Conservation (phyloP, 1,140 invertebrate genomes). For the Magallana angulata region DNA sequence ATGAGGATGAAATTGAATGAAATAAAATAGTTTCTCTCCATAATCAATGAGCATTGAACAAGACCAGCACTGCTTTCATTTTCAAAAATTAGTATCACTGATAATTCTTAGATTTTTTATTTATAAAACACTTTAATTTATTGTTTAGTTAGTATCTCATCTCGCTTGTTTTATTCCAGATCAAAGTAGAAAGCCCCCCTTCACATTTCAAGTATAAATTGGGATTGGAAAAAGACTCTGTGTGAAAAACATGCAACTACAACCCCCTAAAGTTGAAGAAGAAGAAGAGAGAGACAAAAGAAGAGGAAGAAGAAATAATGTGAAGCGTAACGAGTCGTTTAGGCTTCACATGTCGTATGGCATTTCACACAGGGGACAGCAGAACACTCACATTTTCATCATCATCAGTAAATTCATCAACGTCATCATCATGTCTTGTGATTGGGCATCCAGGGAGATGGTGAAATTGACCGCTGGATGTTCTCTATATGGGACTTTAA, state of each 20-base stretch:
- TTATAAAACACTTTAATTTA: too few relatives aligned
- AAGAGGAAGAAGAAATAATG: not conserved
- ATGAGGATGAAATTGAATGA: too few relatives aligned
- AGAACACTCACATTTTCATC: not conserved
- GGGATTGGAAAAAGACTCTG: not conserved
- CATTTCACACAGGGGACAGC: conserved; percentile 13
- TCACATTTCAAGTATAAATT: conserved; percentile 19
- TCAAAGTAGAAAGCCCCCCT: conserved; percentile 31
- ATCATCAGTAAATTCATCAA: not conserved
- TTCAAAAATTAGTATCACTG: too few relatives aligned
- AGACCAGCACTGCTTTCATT: too few relatives aligned
- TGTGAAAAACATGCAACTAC: not conserved
- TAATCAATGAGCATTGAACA: too few relatives aligned
- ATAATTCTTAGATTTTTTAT: too few relatives aligned
- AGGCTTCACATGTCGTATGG: conserved; percentile 18
- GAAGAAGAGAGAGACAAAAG: not conserved
- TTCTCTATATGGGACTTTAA: not conserved
- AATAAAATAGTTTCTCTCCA: too few relatives aligned
- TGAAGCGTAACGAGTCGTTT: conserved; percentile 2
- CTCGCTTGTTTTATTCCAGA: not conserved
- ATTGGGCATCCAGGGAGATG: conserved; percentile 11
- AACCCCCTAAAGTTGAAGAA: not conserved
- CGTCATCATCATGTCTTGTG: conserved; percentile 3
- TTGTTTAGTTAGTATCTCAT: too few relatives aligned
- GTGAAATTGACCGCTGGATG: conserved; percentile 31